phyloP scores from a whole-genome alignment of 2,888 invertebrate genomes.

The Apoderus coryli region DNA sequence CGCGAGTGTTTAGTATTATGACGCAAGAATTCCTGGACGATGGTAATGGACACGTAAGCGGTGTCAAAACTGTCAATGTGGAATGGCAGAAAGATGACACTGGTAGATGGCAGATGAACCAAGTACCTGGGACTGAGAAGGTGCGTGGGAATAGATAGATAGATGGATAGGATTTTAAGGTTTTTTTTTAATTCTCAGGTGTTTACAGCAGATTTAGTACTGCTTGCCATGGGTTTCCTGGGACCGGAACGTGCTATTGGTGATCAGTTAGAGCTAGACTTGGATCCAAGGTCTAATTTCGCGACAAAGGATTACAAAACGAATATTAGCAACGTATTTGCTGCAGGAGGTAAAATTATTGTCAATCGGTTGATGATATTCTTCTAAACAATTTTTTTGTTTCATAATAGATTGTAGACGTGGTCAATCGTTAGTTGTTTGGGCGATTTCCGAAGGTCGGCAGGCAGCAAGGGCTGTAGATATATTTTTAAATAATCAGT shows the following conservation, averaged over 20 bases:
- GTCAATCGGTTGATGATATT: slow-evolving; percentile 1
- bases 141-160: no score
- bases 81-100: slow-evolving; percentile 85
- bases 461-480: slow-evolving; percentile 94
- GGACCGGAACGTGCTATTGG: slow-evolving; percentile 88
- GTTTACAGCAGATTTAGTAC: slow-evolving; percentile 77
- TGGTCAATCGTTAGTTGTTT: slow-evolving; percentile 97
- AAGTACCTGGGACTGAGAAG: slow-evolving; percentile 64
- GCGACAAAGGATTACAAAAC: slow-evolving; percentile 79
- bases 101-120: slow-evolving; percentile 90
- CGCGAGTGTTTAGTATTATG: slow-evolving; percentile 82
- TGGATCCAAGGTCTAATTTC: slow-evolving; percentile 88
- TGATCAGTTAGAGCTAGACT: slow-evolving; percentile 58
- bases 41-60: slow-evolving; percentile 76
- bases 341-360: slow-evolving; percentile 71
- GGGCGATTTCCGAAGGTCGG: slow-evolving; percentile 97
- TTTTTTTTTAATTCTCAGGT: slow-evolving; percentile 27
- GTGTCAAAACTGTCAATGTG: slow-evolving; percentile 80
- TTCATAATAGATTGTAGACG: slow-evolving; percentile 96
- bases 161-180: no score
- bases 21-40: slow-evolving; percentile 92
- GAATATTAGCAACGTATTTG: slow-evolving; percentile 82
- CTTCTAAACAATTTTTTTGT: slow-evolving; percentile 15
- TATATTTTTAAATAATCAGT: slow-evolving; percentile 57
- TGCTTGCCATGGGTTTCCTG: slow-evolving; percentile 97